Conservation (phyloP, 1,140 invertebrate species). For the Achroia grisella region DNA sequence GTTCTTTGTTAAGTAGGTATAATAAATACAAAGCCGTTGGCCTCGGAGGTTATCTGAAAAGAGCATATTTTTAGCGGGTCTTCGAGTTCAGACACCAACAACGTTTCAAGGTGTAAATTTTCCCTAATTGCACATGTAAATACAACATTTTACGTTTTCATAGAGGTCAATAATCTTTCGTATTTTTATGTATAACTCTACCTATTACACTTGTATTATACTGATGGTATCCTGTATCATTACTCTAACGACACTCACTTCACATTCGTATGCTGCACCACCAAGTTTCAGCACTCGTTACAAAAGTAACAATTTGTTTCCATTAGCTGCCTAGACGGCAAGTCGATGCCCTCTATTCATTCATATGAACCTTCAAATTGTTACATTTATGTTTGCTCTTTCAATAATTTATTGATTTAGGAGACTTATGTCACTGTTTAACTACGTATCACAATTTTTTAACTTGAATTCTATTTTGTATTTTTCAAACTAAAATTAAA, state of each 20-base stretch:
- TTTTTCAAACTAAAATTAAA: no score
- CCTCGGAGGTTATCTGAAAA: slow-evolving; percentile 46
- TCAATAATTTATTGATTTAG: slow-evolving; percentile 20
- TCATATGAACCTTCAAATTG: slow-evolving; percentile 16
- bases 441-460: no score
- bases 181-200: background rate
- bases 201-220: no score
- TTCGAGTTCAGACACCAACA: slow-evolving; percentile 35
- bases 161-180: slow-evolving; percentile 35
- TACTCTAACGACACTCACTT: slow-evolving; percentile 3
- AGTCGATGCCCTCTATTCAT: slow-evolving; percentile 23
- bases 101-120: slow-evolving; percentile 48
- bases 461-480: no score
- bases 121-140: slow-evolving; percentile 53
- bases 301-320: slow-evolving; percentile 15
- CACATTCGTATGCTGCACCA: slow-evolving; percentile 8
- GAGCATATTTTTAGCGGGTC: slow-evolving; percentile 48
- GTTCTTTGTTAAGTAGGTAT: slow-evolving; percentile 52
- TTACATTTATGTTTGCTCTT: slow-evolving; percentile 18
- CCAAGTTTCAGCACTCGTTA: background rate
- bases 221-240: background rate
- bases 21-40: slow-evolving; percentile 42
- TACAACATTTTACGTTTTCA: slow-evolving; percentile 23
- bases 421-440: slow-evolving; percentile 10
- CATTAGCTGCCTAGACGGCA: slow-evolving; percentile 10